Evolutionary conservation across 2,113 vertebrate genomes (phyloP).

Genomic region (Irena cyanogastra): DNA sequence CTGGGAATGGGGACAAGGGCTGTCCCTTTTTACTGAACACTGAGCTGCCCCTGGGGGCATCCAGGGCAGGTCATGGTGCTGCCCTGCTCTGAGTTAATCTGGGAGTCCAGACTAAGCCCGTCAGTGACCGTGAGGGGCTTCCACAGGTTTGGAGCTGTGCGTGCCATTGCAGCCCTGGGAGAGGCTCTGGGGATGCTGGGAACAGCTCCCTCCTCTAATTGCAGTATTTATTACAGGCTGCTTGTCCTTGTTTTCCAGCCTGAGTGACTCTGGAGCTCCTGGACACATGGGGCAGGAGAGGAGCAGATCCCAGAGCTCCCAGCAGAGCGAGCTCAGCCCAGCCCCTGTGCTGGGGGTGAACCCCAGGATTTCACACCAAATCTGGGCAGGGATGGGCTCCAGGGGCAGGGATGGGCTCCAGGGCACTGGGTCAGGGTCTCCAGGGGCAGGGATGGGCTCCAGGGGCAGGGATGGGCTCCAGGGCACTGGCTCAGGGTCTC

Average conservation of each 20-base stretch:
- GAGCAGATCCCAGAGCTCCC: too few relatives aligned
- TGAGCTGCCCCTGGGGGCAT: neutral
- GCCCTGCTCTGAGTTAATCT: neutral
- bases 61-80: neutral
- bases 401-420: too few relatives aligned
- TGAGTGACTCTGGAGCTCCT: neutral
- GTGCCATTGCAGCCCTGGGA: fast-evolving
- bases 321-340: neutral
- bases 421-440: fast-evolving
- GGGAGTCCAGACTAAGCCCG: fast-evolving
- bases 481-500: too few relatives aligned
- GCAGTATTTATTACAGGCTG: fast-evolving
- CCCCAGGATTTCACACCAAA: fast-evolving
- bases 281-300: fast-evolving
- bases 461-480: too few relatives aligned
- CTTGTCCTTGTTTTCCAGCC: neutral
- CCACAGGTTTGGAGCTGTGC: neutral
- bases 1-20: neutral
- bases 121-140: fast-evolving
- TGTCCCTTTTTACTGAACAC: fast-evolving
- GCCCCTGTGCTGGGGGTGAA: neutral
- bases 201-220: neutral
- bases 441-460: neutral
- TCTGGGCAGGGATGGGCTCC: too few relatives aligned
- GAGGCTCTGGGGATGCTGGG: neutral